phyloP scores from a whole-genome alignment of 2,888 invertebrate species.

The Xestia rhomboidea region DNA sequence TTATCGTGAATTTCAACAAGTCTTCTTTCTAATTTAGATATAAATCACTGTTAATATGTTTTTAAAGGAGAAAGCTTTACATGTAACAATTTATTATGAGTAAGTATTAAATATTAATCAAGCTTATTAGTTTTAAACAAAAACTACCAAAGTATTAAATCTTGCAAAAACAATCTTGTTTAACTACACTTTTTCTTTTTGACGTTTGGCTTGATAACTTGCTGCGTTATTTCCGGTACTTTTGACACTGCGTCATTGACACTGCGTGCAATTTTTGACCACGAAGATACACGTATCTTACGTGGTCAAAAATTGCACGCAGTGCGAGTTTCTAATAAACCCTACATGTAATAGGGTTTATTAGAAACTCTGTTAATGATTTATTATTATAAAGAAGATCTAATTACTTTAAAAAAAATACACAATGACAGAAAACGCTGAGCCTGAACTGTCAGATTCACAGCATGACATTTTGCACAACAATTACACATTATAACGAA shows the following conservation, averaged over 20 bases:
- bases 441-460: no score
- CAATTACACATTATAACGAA: not conserved
- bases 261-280: not conserved
- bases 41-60: conserved; percentile 7
- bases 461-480: not conserved
- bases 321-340: no score
- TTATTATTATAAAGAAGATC: not conserved
- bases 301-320: no score
- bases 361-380: not conserved
- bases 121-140: not conserved
- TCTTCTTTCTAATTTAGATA: conserved; percentile 24
- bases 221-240: not conserved
- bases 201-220: not conserved
- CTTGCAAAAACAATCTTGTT: conserved; percentile 3
- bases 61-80: conserved; percentile 20
- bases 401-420: not conserved
- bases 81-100: not conserved
- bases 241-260: not conserved
- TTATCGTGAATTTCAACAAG: not conserved
- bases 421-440: no score
- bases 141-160: not conserved
- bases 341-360: not conserved
- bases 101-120: conserved; percentile 18
- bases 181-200: conserved; percentile 5
- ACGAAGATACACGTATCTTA: not conserved